phyloP scores from a whole-genome alignment of 2,797 vertebrate species.

The Fringilla coelebs region DNA sequence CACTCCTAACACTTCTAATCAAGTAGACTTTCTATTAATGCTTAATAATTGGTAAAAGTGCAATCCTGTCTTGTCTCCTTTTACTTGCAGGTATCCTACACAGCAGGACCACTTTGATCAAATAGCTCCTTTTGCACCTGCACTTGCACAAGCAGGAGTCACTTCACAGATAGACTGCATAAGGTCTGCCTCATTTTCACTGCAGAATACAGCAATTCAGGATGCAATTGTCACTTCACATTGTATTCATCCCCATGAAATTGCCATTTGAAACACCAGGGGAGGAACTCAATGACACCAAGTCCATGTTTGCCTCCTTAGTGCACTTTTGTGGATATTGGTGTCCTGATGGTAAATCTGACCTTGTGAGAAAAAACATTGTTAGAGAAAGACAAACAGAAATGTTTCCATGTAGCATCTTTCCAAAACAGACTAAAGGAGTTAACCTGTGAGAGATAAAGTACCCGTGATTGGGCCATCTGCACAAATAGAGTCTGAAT shows the following conservation, averaged over 20 bases:
- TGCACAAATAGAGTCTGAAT: not conserved
- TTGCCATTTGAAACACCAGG: not conserved
- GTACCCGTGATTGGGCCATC: not conserved
- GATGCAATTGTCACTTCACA: not conserved
- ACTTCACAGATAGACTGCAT: not conserved
- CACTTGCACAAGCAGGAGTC: not conserved
- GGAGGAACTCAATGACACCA: not conserved
- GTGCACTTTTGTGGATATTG: not conserved
- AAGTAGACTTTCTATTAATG: not conserved
- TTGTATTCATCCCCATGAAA: not conserved
- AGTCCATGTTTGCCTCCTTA: not conserved
- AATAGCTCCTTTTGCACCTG: not conserved
- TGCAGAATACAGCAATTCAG: not conserved
- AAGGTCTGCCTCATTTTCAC: not conserved
- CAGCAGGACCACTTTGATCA: not conserved
- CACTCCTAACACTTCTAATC: not conserved
- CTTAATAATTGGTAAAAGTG: not conserved
- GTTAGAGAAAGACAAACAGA: constrained; percentile 61
- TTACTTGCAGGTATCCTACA: not conserved
- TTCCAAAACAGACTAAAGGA: constrained; percentile 52
- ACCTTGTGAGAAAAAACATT: constrained; percentile 64
- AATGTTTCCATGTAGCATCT: constrained; percentile 61
- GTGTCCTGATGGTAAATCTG: not conserved
- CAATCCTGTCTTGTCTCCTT: not conserved
- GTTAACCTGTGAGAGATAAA: not conserved